A percentile compares a stretch with the other conserved stretches of the same genome.
Conservation (phyloP, 2,797 vertebrate genomes). For the Aselliscus stoliczkanus region DNA sequence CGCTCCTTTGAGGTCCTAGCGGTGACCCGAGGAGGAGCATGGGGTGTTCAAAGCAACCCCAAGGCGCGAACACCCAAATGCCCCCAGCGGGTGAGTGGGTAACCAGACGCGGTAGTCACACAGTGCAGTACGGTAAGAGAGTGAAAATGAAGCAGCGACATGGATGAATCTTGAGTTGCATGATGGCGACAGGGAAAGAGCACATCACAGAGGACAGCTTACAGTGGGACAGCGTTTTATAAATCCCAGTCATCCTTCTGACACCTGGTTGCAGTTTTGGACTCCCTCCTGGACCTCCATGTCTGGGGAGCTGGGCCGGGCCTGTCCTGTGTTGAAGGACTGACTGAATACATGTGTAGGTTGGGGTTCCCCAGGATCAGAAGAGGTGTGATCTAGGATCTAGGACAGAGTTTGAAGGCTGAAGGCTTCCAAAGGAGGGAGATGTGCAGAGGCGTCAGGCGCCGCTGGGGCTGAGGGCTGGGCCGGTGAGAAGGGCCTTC, state of each 20-base stretch:
- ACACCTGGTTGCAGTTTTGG: background rate
- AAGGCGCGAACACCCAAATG: accelerated
- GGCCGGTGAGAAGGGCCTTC: accelerated
- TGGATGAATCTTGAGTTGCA: background rate
- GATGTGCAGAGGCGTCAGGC: accelerated
- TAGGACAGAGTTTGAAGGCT: background rate
- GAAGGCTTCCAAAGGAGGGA: background rate
- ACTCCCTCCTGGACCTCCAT: background rate
- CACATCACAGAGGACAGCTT: accelerated
- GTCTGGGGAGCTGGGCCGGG: background rate
- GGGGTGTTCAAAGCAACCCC: background rate
- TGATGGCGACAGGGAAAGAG: background rate
- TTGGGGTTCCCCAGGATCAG: background rate
- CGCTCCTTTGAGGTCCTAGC: background rate
- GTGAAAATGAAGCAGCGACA: accelerated
- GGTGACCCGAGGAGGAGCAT: background rate
- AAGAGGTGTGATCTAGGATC: background rate
- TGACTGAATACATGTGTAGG: accelerated
- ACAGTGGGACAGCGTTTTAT: background rate
- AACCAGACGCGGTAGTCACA: accelerated
- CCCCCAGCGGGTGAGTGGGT: accelerated
- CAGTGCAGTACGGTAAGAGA: accelerated
- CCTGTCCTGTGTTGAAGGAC: background rate
- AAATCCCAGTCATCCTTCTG: background rate
- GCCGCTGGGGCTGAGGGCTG: background rate